A percentile compares a stretch with the other conserved stretches of the same genome.
phyloP scores from a whole-genome alignment of 2,888 invertebrate genomes.

The Hipparchia sbordonii region DNA sequence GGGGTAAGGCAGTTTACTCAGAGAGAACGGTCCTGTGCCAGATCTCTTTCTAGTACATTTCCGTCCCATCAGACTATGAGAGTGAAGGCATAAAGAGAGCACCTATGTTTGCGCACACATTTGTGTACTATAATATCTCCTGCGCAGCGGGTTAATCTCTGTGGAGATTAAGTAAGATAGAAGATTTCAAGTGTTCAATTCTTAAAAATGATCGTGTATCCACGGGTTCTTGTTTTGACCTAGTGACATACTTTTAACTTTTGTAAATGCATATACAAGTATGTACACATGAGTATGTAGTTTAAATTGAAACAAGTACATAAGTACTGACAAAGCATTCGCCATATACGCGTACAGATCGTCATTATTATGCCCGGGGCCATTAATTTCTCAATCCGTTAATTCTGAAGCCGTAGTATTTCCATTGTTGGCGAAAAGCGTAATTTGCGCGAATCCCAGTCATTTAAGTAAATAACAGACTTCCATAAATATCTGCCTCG shows the following conservation, averaged over 20 bases:
- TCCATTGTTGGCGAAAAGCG: constrained; percentile 28
- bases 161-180: no score
- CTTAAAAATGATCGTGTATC: not conserved
- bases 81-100: no score
- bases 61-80: no score
- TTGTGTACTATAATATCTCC: no score
- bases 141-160: no score
- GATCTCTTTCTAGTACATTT: no score
- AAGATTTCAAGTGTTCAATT: no score
- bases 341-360: constrained; percentile 17
- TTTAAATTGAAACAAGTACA: constrained; percentile 1
- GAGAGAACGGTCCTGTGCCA: no score
- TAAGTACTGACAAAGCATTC: constrained; percentile 10
- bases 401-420: constrained; percentile 30
- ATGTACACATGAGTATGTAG: not conserved
- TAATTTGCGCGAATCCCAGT: constrained; percentile 29
- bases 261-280: not conserved
- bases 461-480: constrained; percentile 35
- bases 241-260: not conserved
- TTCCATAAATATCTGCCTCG: constrained; percentile 26
- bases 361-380: constrained; percentile 20
- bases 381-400: constrained; percentile 33
- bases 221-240: not conserved
- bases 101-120: no score
- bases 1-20: no score